Evolutionary conservation across 2,888 invertebrate species (phyloP), one percentile per base, ranked within the genome.

Genomic region (Chrysodeixis includens): DNA sequence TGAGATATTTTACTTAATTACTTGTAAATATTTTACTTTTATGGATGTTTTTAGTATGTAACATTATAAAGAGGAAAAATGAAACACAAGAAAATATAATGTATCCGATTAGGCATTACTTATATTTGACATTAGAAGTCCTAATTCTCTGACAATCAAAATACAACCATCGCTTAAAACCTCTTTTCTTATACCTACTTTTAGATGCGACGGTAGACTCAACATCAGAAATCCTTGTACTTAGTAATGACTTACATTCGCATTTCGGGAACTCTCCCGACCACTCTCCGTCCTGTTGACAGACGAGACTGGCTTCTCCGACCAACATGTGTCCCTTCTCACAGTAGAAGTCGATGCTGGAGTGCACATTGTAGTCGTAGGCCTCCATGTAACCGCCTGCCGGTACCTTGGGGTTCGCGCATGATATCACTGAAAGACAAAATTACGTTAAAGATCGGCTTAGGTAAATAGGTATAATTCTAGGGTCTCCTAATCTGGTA

Each of bases 331-430:
- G 97, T 0, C 99, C 99, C 0, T 96, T 96, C 88, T 98, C 98
- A 87, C 99, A 99, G 85, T 98, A 97, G 90, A 98, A 98, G 85
- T 98, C 97, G 55, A 98, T 98, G 32, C 96, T 96, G 0, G 98
- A 98, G 88, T 98, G 98, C 0, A 99, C 97, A 86, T 98, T 98
- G 86, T 98, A 97, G 86, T 98, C 98, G 86, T 98, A 98, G 0
- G 98, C 98, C 18, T 98, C 97, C 68, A 98, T 98, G 89, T 97
- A 98, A 9, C 98, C 97, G 8, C 98, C 98, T 0, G 97, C 93
- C 0, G 98, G 98, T 0, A 98, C 97, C 82, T 98, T 97, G 0
- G 98, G 99, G 76, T 98, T 97, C 40, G 97, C 97, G 86, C 98
- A 98, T 0, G 97, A 97, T 66, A 98, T 98, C 84, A 98, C 98